Base-by-base conservation (phyloP, 2,888 invertebrate species). In the Timandra comae region DNA sequence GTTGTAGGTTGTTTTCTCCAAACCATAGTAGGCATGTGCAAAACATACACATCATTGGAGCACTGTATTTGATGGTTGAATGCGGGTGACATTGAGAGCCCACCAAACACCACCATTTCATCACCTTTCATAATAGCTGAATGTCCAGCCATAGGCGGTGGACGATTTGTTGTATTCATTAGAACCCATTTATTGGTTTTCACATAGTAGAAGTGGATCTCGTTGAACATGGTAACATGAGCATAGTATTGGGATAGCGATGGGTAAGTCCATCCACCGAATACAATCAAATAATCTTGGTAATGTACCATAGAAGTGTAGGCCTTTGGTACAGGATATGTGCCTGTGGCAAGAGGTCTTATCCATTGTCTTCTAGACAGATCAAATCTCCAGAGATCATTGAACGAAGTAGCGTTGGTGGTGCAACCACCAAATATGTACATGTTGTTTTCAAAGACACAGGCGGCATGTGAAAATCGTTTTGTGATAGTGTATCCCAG, bases 351-450 rank as follows among this genome's bases (percentile, higher is more conserved):
- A 26, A 94, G 75, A 1, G 94, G 93, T 46, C 96, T 87, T 10
- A 93, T 88, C 98, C 98, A 98, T 49, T 91, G 88, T 55, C 96
- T 87, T 27, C 89, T 91, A 1, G 93, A 93, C 40, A 98, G 88
- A 84, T 98, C 96, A 72, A 98, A 91, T 44, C 91, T 88, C 98
- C 98, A 98, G 19, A 99, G 86, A 82, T 99, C 98, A 84, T 99
- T 98, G 63, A 98, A 98, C 7, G 98, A 96, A 10, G 98, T 98
- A 58, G 94, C 93, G 33, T 94, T 93, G 21, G 94, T 93, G 7
- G 98, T 97, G 56, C 97, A 98, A 4, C 98, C 98, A 19, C 98
- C 98, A 87, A 98, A 98, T 27, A 98, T 91, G 65, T 95, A 98
- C 94, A 98, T 95, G 3, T 91, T 92, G 70, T 95, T 94, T 42